Percentiles rank a stretch among this genome's conserved stretches.
Conservation (phyloP, 2,113 vertebrate species). For the Pedionomus torquatus region DNA sequence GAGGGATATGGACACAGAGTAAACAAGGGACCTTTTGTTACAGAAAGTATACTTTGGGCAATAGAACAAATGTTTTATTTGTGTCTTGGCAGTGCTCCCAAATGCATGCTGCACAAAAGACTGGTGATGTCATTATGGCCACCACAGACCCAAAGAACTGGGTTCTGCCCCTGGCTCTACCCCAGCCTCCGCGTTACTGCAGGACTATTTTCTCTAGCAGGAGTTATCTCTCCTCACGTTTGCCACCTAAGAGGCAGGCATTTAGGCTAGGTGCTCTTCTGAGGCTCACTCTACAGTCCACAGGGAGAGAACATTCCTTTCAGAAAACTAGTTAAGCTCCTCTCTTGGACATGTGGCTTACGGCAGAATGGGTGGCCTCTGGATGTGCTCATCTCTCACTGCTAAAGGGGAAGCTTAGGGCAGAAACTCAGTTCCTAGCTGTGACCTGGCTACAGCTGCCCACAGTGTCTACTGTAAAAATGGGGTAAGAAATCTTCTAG, state of each 20-base stretch:
- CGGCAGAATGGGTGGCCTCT: neutral
- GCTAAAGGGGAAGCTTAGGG: neutral
- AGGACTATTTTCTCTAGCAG: neutral
- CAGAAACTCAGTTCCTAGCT: neutral
- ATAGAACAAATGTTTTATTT: neutral
- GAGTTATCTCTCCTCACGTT: neutral
- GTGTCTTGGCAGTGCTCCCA: neutral
- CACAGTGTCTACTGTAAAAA: neutral
- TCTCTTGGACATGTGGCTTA: neutral
- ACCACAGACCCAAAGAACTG: neutral
- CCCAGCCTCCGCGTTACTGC: neutral
- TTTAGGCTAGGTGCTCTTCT: neutral
- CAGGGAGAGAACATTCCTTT: neutral
- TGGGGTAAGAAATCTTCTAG: neutral
- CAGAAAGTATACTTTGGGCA: neutral
- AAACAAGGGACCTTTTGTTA: conserved; percentile 7
- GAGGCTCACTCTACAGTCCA: neutral
- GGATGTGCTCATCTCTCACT: neutral
- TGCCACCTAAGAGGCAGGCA: neutral
- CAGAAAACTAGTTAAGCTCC: neutral
- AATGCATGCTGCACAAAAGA: neutral
- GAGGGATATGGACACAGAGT: neutral
- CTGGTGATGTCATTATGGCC: neutral
- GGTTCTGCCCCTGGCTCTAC: neutral
- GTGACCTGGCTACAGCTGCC: neutral